These are phyloP conservation scores for Himalopsyche kuldschensis DNA, from an alignment of 2,888 invertebrate genomes.

Conservation along the genomic window DNA sequence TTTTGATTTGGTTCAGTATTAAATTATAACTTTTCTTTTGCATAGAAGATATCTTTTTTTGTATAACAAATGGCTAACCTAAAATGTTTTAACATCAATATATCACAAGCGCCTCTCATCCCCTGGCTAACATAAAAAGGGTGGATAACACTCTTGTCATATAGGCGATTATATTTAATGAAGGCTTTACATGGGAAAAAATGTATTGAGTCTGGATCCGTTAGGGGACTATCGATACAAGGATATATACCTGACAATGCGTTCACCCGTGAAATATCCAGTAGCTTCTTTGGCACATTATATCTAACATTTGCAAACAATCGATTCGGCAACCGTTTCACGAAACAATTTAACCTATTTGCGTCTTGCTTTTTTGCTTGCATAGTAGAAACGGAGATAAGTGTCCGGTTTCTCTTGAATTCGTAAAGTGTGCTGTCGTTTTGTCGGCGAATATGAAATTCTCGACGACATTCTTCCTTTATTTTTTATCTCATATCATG, in stretches of 20 bases:
- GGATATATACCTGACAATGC: conserved; percentile 18
- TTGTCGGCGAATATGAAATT: neutral
- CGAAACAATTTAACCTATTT: neutral
- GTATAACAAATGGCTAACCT: neutral
- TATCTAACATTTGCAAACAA: neutral
- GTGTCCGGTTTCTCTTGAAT: conserved; percentile 2
- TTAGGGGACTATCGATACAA: neutral
- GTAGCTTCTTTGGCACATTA: neutral
- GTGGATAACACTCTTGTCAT: neutral
- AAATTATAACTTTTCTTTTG: no score
- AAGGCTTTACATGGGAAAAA: conserved; percentile 10
- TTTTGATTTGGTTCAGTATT: no score
- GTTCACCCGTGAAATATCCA: conserved; percentile 15
- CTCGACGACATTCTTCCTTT: neutral
- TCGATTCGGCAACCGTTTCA: neutral
- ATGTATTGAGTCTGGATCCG: conserved; percentile 11
- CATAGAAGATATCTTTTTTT: no score
- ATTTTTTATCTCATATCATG: conserved; percentile 12
- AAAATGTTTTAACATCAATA: conserved; percentile 7
- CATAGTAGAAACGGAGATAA: neutral
- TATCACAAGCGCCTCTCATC: neutral
- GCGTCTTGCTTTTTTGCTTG: neutral
- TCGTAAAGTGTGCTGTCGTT: neutral
- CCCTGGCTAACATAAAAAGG: neutral
- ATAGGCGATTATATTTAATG: conserved; percentile 27